These are phyloP conservation scores for Drosophila funebris DNA, from an alignment of 1,140 invertebrate species.

Conservation along the genomic window DNA sequence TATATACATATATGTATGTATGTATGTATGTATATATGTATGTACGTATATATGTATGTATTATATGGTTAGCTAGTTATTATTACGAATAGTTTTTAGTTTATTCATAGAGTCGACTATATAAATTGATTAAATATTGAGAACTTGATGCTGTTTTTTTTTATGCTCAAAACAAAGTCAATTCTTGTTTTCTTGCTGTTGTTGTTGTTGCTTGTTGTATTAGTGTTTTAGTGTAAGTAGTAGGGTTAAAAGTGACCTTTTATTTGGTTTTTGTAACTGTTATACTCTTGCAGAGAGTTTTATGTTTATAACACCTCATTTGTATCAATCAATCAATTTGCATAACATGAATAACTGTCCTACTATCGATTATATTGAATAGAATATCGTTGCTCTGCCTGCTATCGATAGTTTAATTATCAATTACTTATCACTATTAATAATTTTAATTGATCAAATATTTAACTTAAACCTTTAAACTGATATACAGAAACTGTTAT, in stretches of 20 bases:
- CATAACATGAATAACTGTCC: too few relatives aligned
- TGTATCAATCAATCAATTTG: too few relatives aligned
- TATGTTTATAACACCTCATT: too few relatives aligned
- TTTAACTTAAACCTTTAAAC: too few relatives aligned
- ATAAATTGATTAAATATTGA: conserved; percentile 41
- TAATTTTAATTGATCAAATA: too few relatives aligned
- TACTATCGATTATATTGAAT: too few relatives aligned
- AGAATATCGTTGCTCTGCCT: too few relatives aligned
- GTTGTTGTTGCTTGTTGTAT: conserved; percentile 27
- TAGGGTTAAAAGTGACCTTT: conserved; percentile 3
- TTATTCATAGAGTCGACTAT: conserved; percentile 35
- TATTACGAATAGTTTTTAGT: conserved; percentile 16
- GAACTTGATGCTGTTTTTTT: conserved; percentile 32
- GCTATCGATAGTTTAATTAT: too few relatives aligned
- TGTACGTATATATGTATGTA: conserved; percentile 29
- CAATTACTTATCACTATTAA: too few relatives aligned
- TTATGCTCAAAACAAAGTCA: conserved; percentile 58
- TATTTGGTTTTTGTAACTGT: background rate
- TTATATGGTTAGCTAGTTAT: conserved; percentile 23
- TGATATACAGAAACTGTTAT: too few relatives aligned
- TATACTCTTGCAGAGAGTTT: background rate
- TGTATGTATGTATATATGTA: conserved; percentile 22
- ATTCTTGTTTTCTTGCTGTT: conserved; percentile 40
- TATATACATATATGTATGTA: conserved; percentile 26
- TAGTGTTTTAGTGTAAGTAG: conserved; percentile 54